Evolutionary conservation across 2,888 invertebrate genomes (phyloP), one percentile per base, ranked within the genome.

Genomic region (Apomyelois bistriatella): DNA sequence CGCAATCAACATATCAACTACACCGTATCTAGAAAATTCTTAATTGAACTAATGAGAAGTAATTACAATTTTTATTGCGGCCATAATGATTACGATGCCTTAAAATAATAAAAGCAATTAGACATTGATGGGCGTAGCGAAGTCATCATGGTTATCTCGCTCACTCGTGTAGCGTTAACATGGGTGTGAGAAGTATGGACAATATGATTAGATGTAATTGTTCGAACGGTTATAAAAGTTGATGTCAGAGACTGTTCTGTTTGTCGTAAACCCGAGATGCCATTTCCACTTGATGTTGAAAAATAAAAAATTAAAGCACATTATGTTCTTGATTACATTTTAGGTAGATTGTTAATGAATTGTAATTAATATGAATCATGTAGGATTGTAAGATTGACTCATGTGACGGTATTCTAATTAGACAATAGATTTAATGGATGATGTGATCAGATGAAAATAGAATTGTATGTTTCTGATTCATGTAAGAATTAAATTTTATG

Each of bases 31-130:
- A 88, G 89, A 88, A 89, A 85, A 88, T 87, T 86, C 89, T 87
- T 88, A 89, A 89, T 89, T 89, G 90, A 88, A 83, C 89, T 90
- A 90, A 90, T 90, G 88, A 90, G 89, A 86, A 88, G 87, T 89
- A 89, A 89, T 90, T 88, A 90, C 88, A 89, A 88, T 86, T 89
- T 90, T 89, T 90, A 90, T 89, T 83, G 82, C 86, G 73, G 86
- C 82, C 82, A 82, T 89, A 89, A 89, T 90, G 85, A 89, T 89
- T 90, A 90, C 89, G 90, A 89, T 89, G 89, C 82, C 86, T 89
- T 90, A 90, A 90, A 90, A 90, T 90, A 90, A 90, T 89, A 90
- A 89, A 89, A 90, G 89, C 90, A 89, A 90, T 90, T 89, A 89
- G 86, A 85, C 84, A 84, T 85, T 86, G 84, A 86, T 82, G 83